Evolutionary conservation across 2,113 vertebrate species (phyloP).

Genomic region (Peromyscus leucopus): DNA sequence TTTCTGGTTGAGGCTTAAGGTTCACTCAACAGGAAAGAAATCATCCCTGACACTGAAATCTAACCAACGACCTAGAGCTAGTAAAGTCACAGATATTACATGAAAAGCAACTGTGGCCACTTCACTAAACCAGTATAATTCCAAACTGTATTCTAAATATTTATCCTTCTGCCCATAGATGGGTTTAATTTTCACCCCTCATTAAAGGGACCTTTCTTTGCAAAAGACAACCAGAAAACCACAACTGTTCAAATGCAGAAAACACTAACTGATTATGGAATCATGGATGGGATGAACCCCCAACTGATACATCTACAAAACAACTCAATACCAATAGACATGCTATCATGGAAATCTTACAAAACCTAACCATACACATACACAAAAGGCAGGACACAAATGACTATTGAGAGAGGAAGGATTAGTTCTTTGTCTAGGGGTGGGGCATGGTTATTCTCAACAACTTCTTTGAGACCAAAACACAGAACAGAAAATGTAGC

Average conservation of each 20-base stretch:
- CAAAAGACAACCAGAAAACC: not conserved
- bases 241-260: not conserved
- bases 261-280: not conserved
- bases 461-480: not conserved
- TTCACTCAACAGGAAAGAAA: not conserved
- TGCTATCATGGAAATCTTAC: not conserved
- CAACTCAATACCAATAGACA: not conserved
- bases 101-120: not conserved
- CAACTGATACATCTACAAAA: not conserved
- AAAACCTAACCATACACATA: not conserved
- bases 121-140: not conserved
- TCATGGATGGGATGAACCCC: not conserved
- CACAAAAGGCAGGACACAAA: not conserved
- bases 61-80: not conserved
- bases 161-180: not conserved
- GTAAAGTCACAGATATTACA: not conserved
- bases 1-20: not conserved
- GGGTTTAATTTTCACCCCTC: not conserved
- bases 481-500: not conserved
- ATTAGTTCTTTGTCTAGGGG: not conserved
- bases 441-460: not conserved
- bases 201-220: not conserved
- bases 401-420: not conserved
- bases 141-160: not conserved
- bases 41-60: not conserved